Evolutionary conservation across 2,888 invertebrate genomes (phyloP), one percentile per base, ranked within the genome.

Genomic region (Glyphotaelius pellucidus): DNA sequence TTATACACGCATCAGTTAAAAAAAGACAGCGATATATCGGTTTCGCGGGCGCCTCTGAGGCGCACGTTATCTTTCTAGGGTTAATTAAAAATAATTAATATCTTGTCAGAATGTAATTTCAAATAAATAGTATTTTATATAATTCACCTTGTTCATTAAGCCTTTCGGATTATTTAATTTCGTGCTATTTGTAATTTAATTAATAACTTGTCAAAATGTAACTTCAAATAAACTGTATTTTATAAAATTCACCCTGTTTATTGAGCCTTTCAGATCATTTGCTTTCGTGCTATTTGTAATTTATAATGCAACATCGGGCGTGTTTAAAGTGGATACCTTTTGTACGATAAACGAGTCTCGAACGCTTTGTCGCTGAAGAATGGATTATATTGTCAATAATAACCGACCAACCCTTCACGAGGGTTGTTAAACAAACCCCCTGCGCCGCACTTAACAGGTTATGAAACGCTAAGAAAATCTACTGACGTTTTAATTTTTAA

Each of bases 351-450:
- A 83, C 25, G 83, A 32, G 25, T 19, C 9, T 32, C 35, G 25
- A 83, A 35, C 19, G 83, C 83, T 83, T 83, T 83, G 83, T 83
- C 35, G 83, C 35, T 83, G 83, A 83, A 83, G 35, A 83, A 83
- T 83, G 38, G 83, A 32, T 83, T 32, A 83, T 35, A 32, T 83
- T 83, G 83, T 83, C 83, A 83, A 83, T 83, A 83, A 83, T 67
- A 67, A 67, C 67, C 67, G 25, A n/a, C 67, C 67, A 67, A 19
- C 67, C 67, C 25, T 25, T 67, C 25, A 5, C 25, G 67, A 25
- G 67, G 67, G 25, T n/a, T 67, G 67, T 67, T 67, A 67, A 67
- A 67, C 67, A 67, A 67, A 67, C 52, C 52, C 19, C 52, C 52
- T 19, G 52, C 25, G n/a, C 67, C 7, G 25, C 67, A 2, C 1